These are phyloP conservation scores for Steinernema khuongi DNA, from an alignment of 1,140 invertebrate species.

Conservation along the genomic window DNA sequence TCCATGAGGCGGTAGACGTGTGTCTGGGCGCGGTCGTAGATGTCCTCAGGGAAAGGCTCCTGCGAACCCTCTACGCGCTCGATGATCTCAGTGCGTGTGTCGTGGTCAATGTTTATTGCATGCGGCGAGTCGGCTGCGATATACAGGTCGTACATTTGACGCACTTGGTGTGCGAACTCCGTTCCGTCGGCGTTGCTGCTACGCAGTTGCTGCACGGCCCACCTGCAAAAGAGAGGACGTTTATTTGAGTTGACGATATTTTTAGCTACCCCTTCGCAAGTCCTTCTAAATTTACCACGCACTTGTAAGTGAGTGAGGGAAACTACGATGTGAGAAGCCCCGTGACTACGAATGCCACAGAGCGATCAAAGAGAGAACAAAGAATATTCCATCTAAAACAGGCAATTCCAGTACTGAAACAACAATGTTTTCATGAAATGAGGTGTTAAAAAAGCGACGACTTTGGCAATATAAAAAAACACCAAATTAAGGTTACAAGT, in stretches of 20 bases:
- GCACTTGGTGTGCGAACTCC: conserved; percentile 33
- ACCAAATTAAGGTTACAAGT: too few species aligned
- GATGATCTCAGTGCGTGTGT: conserved; percentile 37
- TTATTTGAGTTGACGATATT: neutral
- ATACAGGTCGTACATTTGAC: conserved; percentile 38
- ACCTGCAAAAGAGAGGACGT: conserved; percentile 26
- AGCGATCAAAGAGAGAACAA: neutral
- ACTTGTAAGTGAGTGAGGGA: neutral
- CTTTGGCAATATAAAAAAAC: too few species aligned
- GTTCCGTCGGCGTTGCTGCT: conserved; percentile 20
- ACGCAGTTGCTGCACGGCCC: conserved; percentile 35
- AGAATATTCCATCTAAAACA: too few species aligned
- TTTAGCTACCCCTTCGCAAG: neutral
- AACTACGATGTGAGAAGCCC: too few species aligned
- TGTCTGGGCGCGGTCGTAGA: conserved; percentile 38
- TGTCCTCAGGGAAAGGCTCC: conserved; percentile 38
- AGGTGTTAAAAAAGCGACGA: too few species aligned
- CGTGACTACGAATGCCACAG: neutral
- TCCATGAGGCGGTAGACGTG: conserved; percentile 41
- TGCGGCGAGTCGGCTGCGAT: conserved; percentile 33
- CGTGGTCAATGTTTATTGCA: conserved; percentile 40
- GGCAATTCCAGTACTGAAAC: too few species aligned
- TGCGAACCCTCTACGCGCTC: conserved; percentile 29
- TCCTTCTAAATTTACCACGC: neutral
- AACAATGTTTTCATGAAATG: too few species aligned